These are phyloP conservation scores for Brachionichthys hirsutus DNA, from an alignment of 2,113 vertebrate species.

Conservation along the genomic window DNA sequence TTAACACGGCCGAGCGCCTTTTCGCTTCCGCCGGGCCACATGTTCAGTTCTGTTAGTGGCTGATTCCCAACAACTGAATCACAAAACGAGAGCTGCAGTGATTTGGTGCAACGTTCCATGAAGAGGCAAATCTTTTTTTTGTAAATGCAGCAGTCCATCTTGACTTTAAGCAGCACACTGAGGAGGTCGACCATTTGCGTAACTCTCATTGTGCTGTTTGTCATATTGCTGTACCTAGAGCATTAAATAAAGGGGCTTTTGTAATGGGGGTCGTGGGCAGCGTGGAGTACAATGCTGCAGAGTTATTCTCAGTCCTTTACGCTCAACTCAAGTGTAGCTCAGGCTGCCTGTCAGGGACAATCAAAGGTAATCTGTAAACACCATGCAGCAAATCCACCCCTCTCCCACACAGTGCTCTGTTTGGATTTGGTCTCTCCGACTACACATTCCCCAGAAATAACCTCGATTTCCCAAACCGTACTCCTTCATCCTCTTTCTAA, in stretches of 20 bases:
- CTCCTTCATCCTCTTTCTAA: slow-evolving; percentile 27
- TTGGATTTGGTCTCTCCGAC: slow-evolving; percentile 29
- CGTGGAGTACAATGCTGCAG: background rate
- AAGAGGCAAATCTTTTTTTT: background rate
- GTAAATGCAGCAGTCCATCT: too few species aligned
- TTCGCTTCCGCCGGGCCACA: slow-evolving; percentile 17
- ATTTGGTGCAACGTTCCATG: background rate
- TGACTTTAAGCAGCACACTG: too few species aligned
- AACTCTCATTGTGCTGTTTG: slow-evolving; percentile 1
- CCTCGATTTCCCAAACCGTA: slow-evolving; percentile 24
- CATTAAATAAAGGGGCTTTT: background rate
- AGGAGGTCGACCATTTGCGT: slow-evolving; percentile 1
- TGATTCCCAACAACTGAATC: slow-evolving; percentile 27
- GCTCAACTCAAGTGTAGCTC: background rate
- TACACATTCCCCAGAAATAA: slow-evolving; percentile 32
- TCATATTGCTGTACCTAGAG: background rate
- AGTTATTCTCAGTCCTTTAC: slow-evolving; percentile 6
- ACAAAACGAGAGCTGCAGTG: slow-evolving; percentile 11
- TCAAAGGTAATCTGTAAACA: slow-evolving; percentile 45
- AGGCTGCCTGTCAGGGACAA: slow-evolving; percentile 29
- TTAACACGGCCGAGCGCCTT: slow-evolving; percentile 31
- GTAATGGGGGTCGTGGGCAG: background rate
- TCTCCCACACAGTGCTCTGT: slow-evolving; percentile 28
- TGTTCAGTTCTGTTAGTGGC: slow-evolving; percentile 44
- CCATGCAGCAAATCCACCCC: slow-evolving; percentile 33